Percentiles rank a stretch among this genome's conserved stretches.
phyloP scores from a whole-genome alignment of 2,888 invertebrate genomes.

The Aphidoletes aphidimyza region DNA sequence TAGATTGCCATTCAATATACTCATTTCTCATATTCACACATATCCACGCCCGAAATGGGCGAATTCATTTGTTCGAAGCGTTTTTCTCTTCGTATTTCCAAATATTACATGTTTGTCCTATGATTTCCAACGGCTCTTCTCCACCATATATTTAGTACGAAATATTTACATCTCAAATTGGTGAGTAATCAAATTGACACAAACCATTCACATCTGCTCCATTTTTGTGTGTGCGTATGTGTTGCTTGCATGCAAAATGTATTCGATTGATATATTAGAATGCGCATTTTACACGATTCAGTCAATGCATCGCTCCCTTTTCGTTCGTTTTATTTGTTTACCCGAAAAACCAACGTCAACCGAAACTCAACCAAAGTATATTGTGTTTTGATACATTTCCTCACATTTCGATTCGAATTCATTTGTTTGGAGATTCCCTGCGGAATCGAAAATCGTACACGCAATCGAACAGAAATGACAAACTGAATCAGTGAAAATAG shows the following conservation, averaged over 20 bases:
- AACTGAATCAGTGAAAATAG: too few species aligned
- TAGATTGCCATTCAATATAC: not conserved
- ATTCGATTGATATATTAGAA: not conserved
- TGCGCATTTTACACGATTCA: constrained; percentile 4
- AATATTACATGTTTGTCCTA: not conserved
- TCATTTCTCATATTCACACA: too few species aligned
- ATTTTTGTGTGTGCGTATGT: not conserved
- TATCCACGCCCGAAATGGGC: not conserved
- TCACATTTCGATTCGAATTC: not conserved
- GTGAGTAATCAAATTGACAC: constrained; percentile 18
- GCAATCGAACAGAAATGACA: too few species aligned
- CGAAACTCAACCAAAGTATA: not conserved
- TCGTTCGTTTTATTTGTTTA: not conserved
- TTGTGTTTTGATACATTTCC: constrained; percentile 15
- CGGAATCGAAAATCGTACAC: not conserved
- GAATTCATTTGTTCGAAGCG: too few species aligned
- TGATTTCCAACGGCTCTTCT: not conserved
- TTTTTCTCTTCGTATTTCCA: too few species aligned
- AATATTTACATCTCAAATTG: constrained; percentile 11
- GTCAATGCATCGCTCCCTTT: not conserved
- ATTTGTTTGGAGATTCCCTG: constrained; percentile 3
- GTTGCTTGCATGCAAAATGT: not conserved
- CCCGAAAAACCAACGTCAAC: too few species aligned
- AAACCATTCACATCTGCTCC: constrained; percentile 28
- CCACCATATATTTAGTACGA: not conserved